Conservation (phyloP, 2,888 invertebrate species). For the Nycteola revayana region DNA sequence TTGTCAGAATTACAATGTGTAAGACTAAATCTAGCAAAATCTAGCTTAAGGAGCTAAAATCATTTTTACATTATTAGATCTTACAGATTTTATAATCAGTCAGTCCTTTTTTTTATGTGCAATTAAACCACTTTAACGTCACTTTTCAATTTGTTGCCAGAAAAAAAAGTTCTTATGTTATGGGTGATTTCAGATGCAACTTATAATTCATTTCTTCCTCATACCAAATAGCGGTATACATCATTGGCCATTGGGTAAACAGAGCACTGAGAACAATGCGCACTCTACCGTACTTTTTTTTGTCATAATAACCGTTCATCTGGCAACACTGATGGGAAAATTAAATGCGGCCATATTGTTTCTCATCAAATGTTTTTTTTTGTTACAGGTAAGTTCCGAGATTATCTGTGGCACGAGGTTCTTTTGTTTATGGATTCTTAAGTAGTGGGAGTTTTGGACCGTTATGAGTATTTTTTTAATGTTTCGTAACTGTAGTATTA, state of each 20-base stretch:
- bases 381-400: constrained; percentile 42
- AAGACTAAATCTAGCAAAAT: too few relatives aligned
- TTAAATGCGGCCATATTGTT: constrained; percentile 30
- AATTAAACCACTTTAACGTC: too few relatives aligned
- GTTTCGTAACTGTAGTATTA: too few relatives aligned
- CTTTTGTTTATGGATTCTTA: background rate
- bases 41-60: too few relatives aligned
- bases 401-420: constrained; percentile 11
- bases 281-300: constrained; percentile 49
- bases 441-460: constrained; percentile 1
- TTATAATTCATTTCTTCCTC: constrained; percentile 26
- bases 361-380: constrained; percentile 24
- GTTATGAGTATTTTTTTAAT: too few relatives aligned
- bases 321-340: constrained; percentile 48
- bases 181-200: constrained; percentile 17
- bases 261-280: constrained; percentile 73
- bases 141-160: too few relatives aligned
- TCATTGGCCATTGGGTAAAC: constrained; percentile 64
- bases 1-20: too few relatives aligned
- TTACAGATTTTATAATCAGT: too few relatives aligned
- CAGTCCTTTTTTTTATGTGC: too few relatives aligned
- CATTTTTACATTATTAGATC: too few relatives aligned
- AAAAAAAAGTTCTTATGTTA: constrained; percentile 6
- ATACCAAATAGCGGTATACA: constrained; percentile 48
- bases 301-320: constrained; percentile 51